A percentile compares a stretch with the other conserved stretches of the same genome.
These are phyloP conservation scores for Nerophis lumbriciformis DNA, from an alignment of 2,113 vertebrate species.

Conservation along the genomic window DNA sequence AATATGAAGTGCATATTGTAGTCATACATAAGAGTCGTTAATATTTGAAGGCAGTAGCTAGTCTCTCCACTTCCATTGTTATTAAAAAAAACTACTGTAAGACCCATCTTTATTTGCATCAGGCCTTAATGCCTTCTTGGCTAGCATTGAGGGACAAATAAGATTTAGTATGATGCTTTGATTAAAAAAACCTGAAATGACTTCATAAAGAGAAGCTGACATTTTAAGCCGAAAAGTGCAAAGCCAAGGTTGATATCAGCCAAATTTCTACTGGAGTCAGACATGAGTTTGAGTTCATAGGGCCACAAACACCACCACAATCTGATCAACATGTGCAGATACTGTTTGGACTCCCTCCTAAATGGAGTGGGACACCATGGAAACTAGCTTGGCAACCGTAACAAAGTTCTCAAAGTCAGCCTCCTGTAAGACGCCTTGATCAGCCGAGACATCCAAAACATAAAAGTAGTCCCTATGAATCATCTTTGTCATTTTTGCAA, in stretches of 20 bases:
- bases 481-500: too few relatives aligned
- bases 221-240: slow-evolving; percentile 48
- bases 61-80: slow-evolving; percentile 20
- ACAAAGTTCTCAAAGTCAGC: slow-evolving; percentile 18
- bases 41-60: not conserved
- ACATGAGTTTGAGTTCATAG: slow-evolving; percentile 21
- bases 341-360: slow-evolving; percentile 38
- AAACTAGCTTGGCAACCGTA: slow-evolving; percentile 34
- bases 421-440: slow-evolving; percentile 29
- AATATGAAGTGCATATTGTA: not conserved
- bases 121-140: slow-evolving; percentile 31
- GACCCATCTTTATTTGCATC: slow-evolving; percentile 33
- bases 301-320: slow-evolving; percentile 38
- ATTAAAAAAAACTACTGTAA: slow-evolving; percentile 29
- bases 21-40: slow-evolving; percentile 3
- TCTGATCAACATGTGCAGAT: slow-evolving; percentile 43
- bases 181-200: slow-evolving; percentile 31
- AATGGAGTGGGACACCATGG: slow-evolving; percentile 14
- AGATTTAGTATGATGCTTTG: slow-evolving; percentile 50
- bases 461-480: slow-evolving; percentile 14
- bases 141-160: slow-evolving; percentile 14
- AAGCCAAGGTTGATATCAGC: slow-evolving; percentile 38
- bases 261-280: slow-evolving; percentile 40
- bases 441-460: slow-evolving; percentile 10
- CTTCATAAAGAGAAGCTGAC: slow-evolving; percentile 55